These are phyloP conservation scores for Crocodylus rhombifer DNA, from an alignment of 2,797 vertebrate species.

Conservation along the genomic window DNA sequence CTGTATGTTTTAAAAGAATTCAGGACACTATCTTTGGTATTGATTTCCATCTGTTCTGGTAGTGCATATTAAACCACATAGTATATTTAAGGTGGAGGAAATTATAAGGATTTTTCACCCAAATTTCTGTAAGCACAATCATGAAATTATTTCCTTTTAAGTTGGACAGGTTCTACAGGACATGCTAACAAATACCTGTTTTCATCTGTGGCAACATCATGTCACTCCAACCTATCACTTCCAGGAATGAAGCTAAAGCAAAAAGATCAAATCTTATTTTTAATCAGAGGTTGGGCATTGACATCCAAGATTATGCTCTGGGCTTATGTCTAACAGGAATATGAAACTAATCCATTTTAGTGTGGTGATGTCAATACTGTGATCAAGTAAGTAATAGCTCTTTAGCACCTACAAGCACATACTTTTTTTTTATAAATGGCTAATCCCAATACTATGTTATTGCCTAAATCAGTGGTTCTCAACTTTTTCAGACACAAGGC, in stretches of 20 bases:
- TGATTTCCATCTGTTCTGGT: not conserved
- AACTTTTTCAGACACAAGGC: no score
- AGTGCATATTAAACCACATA: not conserved
- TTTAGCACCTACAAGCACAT: not conserved
- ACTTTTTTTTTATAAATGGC: not conserved
- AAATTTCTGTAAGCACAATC: constrained; percentile 27
- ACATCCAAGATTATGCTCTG: not conserved
- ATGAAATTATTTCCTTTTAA: constrained; percentile 8
- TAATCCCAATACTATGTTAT: not conserved
- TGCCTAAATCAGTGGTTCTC: not conserved
- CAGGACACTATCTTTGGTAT: not conserved
- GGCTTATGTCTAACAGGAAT: not conserved
- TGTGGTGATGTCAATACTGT: not conserved
- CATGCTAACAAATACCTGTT: not conserved
- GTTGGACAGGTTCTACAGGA: not conserved
- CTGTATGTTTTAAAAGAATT: not conserved
- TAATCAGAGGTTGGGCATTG: not conserved
- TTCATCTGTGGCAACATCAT: not conserved
- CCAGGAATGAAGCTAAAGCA: not conserved
- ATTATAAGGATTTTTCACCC: not conserved
- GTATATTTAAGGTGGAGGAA: not conserved
- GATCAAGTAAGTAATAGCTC: not conserved
- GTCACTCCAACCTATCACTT: not conserved
- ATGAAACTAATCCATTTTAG: not conserved
- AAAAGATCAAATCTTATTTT: not conserved